Evolutionary conservation across 2,888 invertebrate genomes (phyloP), one percentile per base, ranked within the genome.

Genomic region (Phortica magna): DNA sequence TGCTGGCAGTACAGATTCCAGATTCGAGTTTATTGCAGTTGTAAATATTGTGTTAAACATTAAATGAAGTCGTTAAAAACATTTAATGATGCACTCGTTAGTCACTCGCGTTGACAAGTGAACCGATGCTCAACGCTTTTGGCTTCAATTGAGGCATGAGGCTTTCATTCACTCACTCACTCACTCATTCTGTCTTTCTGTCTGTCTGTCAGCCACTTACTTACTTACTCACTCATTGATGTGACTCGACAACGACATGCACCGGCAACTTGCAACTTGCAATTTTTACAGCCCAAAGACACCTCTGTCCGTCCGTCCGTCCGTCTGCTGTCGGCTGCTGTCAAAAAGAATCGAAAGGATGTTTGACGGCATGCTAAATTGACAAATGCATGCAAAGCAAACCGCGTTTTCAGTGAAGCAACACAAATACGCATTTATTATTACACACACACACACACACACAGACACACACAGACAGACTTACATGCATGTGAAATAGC

Each of bases 11-110:
- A n/a, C n/a, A n/a, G n/a, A n/a, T n/a, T n/a, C n/a, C n/a, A n/a
- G n/a, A n/a, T n/a, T n/a, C n/a, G n/a, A n/a, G n/a, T n/a, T 55
- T 70, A 75, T 70, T 59, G 55, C 75, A 73, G 83, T 77, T 81
- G 82, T 83, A 81, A 83, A 84, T 82, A 82, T 85, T 84, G 83
- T 88, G 89, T 83, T 84, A 85, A 84, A 83, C 82, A 84, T 85
- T 87, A 90, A 89, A 90, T 90, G 85, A 90, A 90, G 90, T 90
- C 90, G 90, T 90, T 90, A 89, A 89, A 88, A 86, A 83, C 81
- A 83, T 87, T 89, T 89, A 89, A 89, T 89, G 89, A 89, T 89
- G 85, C 84, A 81, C 88, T 89, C 82, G 89, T 90, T 90, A 89
- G 85, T 84, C 82, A 78, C 76, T 80, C 83, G 84, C 82, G 84